Percentiles rank a stretch among this genome's conserved stretches.
These are phyloP conservation scores for Muricea muricata DNA, from an alignment of 92 coral and sea anemone genomes.

Conservation along the genomic window DNA sequence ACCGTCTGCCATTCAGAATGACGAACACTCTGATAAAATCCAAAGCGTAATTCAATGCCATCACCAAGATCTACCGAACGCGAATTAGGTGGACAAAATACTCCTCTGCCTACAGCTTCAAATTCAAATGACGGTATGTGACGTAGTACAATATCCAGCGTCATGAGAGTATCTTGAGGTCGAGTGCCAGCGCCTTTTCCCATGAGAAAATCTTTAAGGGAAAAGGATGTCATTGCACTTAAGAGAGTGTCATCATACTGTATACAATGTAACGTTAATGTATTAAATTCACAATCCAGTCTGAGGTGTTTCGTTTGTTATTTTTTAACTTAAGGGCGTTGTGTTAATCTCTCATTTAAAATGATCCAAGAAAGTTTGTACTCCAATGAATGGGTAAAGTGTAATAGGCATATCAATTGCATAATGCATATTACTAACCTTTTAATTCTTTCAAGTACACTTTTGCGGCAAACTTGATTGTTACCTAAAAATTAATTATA, in stretches of 20 bases:
- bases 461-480: slow-evolving; percentile 84
- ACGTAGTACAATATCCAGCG: slow-evolving; percentile 55
- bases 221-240: too few species aligned
- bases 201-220: slow-evolving; percentile 21
- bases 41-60: slow-evolving; percentile 60
- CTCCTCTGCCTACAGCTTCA: slow-evolving; percentile 47
- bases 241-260: too few species aligned
- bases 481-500: slow-evolving; percentile 58
- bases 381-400: too few species aligned
- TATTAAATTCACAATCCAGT: too few species aligned
- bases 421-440: slow-evolving; percentile 43
- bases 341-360: too few species aligned
- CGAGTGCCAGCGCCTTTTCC: slow-evolving; percentile 31
- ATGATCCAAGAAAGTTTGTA: too few species aligned
- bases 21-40: slow-evolving; percentile 54
- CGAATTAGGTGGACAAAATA: slow-evolving; percentile 52
- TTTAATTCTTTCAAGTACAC: slow-evolving; percentile 67
- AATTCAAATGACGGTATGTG: slow-evolving; percentile 54
- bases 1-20: slow-evolving; percentile 62
- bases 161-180: slow-evolving; percentile 45
- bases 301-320: too few species aligned
- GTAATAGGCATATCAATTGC: slow-evolving; percentile 46
- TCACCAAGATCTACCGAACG: slow-evolving; percentile 45
- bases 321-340: too few species aligned
- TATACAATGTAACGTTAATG: too few species aligned